Percentiles rank a stretch among this genome's conserved stretches.
These are phyloP conservation scores for Drosophila pseudoananassae DNA, from an alignment of 1,140 invertebrate species.

Conservation along the genomic window DNA sequence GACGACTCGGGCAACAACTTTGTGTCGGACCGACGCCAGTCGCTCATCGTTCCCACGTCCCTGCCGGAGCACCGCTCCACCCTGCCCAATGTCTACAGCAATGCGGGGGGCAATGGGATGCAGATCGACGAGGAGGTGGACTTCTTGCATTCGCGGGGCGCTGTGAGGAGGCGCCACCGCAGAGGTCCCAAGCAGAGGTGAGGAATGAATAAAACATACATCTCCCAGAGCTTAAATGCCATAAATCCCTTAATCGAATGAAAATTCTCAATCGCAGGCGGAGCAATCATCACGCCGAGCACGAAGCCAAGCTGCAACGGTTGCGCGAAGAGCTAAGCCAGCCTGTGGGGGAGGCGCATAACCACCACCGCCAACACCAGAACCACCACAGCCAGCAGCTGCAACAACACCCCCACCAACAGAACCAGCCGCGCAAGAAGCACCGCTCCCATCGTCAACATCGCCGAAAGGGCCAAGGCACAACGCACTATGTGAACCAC, in stretches of 20 bases:
- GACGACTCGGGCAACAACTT: conserved; percentile 82
- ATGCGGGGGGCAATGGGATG: conserved; percentile 82
- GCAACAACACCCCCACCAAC: conserved; percentile 34
- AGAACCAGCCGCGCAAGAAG: conserved; percentile 50
- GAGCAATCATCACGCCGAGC: conserved; percentile 49
- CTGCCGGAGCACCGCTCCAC: conserved; percentile 78
- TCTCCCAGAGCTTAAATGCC: background rate
- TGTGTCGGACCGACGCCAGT: conserved; percentile 61
- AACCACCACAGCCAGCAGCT: conserved; percentile 22
- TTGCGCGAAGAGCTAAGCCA: conserved; percentile 73
- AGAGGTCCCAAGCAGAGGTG: conserved; percentile 75
- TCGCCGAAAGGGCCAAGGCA: conserved; percentile 41
- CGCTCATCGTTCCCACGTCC: conserved; percentile 75
- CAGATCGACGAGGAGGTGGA: conserved; percentile 77
- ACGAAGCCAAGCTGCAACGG: conserved; percentile 62
- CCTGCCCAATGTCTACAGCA: conserved; percentile 79
- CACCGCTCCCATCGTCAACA: conserved; percentile 42
- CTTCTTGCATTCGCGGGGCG: conserved; percentile 67
- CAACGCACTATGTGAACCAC: conserved; percentile 30
- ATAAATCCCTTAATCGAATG: background rate
- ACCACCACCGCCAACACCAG: conserved; percentile 10
- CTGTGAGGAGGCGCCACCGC: conserved; percentile 70
- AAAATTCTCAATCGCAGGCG: background rate
- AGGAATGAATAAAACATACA: background rate
- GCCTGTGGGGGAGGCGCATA: conserved; percentile 46